Evolutionary conservation across 2,797 vertebrate species (phyloP).

Genomic region (Sebastes ruberrimus): DNA sequence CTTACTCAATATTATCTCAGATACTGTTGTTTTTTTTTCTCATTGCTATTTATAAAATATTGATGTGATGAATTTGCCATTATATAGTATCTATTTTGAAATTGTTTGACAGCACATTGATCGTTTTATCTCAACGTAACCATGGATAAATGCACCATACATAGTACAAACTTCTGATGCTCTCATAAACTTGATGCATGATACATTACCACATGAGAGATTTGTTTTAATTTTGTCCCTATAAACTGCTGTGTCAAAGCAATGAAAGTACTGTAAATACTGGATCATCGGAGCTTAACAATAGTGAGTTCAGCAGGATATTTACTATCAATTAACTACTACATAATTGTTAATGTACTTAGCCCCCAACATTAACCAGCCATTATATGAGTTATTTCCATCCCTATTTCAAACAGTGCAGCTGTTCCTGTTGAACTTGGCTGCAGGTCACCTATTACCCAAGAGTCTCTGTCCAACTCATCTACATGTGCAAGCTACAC

Average conservation of each 20-base stretch:
- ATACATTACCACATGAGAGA: not conserved
- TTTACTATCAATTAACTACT: not conserved
- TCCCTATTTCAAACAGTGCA: not conserved
- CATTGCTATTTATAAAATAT: not conserved
- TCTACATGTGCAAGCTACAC: constrained; percentile 70
- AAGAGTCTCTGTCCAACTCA: constrained; percentile 55
- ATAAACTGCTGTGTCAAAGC: not conserved
- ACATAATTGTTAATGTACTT: not conserved
- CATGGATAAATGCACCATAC: not conserved
- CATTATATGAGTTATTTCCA: not conserved
- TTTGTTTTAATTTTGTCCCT: not conserved
- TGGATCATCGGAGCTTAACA: not conserved
- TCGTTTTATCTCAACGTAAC: not conserved
- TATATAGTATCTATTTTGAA: no score
- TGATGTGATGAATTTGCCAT: not conserved
- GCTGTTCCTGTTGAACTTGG: constrained; percentile 27
- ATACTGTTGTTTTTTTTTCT: not conserved
- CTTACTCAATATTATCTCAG: not conserved
- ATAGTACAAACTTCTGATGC: not conserved
- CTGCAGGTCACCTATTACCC: constrained; percentile 54
- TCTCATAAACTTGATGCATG: not conserved
- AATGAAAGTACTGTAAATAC: not conserved
- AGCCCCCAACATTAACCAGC: not conserved
- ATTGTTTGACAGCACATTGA: not conserved
- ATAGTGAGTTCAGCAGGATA: not conserved